Percentiles rank a stretch among this genome's conserved stretches.
These are phyloP conservation scores for Caenorhabditis briggsae DNA, from an alignment of 1,140 invertebrate genomes.

Conservation along the genomic window DNA sequence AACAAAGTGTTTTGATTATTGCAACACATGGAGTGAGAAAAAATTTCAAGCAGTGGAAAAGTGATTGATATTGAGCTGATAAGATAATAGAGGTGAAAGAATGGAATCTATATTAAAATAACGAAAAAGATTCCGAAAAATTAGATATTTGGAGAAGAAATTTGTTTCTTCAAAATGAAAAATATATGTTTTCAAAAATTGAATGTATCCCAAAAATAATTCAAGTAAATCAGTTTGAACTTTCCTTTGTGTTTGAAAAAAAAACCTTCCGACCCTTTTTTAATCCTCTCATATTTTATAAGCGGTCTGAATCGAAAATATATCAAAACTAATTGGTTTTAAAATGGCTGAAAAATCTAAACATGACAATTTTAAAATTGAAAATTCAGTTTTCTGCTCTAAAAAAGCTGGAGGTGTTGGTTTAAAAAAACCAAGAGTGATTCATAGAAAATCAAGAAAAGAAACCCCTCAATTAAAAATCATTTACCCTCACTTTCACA, in stretches of 20 bases:
- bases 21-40: neutral
- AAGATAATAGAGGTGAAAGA: slow-evolving; percentile 20
- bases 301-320: too few species aligned
- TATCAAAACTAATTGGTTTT: too few species aligned
- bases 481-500: neutral
- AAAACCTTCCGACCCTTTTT: too few species aligned
- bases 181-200: too few species aligned
- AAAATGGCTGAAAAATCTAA: too few species aligned
- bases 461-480: neutral
- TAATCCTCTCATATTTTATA: too few species aligned
- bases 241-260: too few species aligned
- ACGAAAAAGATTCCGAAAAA: too few species aligned
- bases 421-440: neutral
- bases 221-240: too few species aligned
- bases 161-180: too few species aligned
- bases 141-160: too few species aligned
- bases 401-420: neutral
- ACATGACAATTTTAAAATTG: neutral
- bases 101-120: neutral
- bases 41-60: neutral
- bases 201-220: too few species aligned
- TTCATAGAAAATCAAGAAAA: neutral
- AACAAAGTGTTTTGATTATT: neutral
- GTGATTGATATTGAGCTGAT: neutral
- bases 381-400: neutral